Evolutionary conservation across 2,113 vertebrate species (phyloP), one percentile per base, ranked within the genome.

Genomic region (Macrotus californicus): DNA sequence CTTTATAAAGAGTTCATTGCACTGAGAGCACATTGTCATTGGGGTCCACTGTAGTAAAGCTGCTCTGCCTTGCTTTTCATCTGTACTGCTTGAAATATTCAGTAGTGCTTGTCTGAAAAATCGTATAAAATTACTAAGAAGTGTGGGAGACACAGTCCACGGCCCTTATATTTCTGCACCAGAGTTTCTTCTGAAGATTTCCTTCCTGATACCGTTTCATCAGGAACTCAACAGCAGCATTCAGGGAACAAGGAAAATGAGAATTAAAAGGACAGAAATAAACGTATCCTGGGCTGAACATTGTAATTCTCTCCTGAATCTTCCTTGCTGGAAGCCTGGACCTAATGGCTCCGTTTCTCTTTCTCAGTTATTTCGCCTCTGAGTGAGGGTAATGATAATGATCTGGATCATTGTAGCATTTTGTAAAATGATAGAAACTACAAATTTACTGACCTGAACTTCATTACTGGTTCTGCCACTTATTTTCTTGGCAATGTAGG

Each of bases 101-200:
- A 94, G 9, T 66, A 59, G 46, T 67, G 39, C 89, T 75, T 97
- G 34, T 80, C 70, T 91, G 80, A 81, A 89, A 96, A 97, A 34
- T 19, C 36, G 69, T 92, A 88, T 50, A 29, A 88, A 86, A 93
- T 94, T 82, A 13, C 89, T 94, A 16, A 69, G 54, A 95, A 95
- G 29, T 91, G 46, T 92, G 31, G 52, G 4, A 81, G 69, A 39
- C 86, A 36, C 6, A 95, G 54, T 24, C 69, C 86, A 6, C 64
- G 41, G 46, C 24, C 94, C 76, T 90, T 85, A 19, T 12, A 87
- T 0, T 48, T 93, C 72, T 75, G 36, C 5, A 81, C 26, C 43
- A 14, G 19, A 91, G 96, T 97, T 75, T 31, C 29, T 16, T 46
- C 52, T 90, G 43, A 70, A 81, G 72, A 50, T 24, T 59, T 90